These are phyloP conservation scores for Aspidiotus rigidus DNA, from an alignment of 2,888 invertebrate species.

Conservation along the genomic window DNA sequence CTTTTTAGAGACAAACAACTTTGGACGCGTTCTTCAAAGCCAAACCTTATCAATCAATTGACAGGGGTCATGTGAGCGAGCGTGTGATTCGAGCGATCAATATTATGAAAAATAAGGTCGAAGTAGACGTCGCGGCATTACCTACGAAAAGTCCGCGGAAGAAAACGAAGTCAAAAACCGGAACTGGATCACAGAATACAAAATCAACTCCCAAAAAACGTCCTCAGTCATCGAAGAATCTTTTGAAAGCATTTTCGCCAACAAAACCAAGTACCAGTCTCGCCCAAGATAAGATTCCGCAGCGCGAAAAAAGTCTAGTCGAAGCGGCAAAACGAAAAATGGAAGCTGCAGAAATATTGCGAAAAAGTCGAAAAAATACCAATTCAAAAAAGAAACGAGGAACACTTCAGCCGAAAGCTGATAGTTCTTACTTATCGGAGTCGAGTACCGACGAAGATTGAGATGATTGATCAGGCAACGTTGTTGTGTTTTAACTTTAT, in stretches of 20 bases:
- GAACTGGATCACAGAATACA: conserved; percentile 32
- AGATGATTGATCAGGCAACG: not conserved
- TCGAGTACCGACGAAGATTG: conserved; percentile 25
- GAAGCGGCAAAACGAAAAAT: conserved; percentile 58
- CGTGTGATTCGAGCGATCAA: conserved; percentile 68
- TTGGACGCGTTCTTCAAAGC: conserved; percentile 66
- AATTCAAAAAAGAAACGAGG: conserved; percentile 1
- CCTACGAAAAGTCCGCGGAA: conserved; percentile 28
- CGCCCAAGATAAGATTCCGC: conserved; percentile 56
- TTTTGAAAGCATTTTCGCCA: not conserved
- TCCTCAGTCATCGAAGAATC: not conserved
- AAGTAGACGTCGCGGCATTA: conserved; percentile 38
- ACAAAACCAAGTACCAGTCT: not conserved
- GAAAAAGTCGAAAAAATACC: conserved; percentile 6
- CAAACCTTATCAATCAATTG: conserved; percentile 49
- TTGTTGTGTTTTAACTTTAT: too few relatives aligned
- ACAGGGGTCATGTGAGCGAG: conserved; percentile 64
- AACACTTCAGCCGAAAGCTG: conserved; percentile 8
- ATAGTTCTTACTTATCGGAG: conserved; percentile 28
- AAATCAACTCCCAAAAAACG: conserved; percentile 30
- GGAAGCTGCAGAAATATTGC: conserved; percentile 58
- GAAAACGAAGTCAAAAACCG: conserved; percentile 31
- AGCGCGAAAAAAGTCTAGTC: conserved; percentile 58
- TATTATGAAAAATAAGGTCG: conserved; percentile 48
- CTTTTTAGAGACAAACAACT: conserved; percentile 52